Base-by-base conservation (phyloP, 2,113 vertebrate species). In the Mastomys natalensis region DNA sequence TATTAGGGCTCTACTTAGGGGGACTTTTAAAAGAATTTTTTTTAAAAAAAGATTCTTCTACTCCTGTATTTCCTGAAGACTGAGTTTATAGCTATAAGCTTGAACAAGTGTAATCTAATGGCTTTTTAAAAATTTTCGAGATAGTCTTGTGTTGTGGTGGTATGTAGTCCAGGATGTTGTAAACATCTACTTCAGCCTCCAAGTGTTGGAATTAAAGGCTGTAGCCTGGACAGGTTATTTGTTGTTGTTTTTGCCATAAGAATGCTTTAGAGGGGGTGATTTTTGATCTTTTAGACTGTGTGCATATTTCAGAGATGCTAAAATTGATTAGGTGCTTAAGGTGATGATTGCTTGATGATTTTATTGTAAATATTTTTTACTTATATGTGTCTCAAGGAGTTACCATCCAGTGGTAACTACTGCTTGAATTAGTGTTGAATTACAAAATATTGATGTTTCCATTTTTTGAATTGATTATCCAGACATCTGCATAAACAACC, bases 391-490 rank as follows among this genome's bases (percentile, higher is more conserved):
- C 45, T 51, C 34, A 84, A 40, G 68, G 16, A n/a, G 77, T 95
- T 78, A 29, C 4, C 7, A 53, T 74, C 22, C 9, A 66, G 17
- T 90, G n/a, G 87, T 64, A 40, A 93, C 29, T 31, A 37, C n/a
- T 76, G 45, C 11, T 43, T 48, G 53, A 92, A n/a, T 74, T 26
- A 64, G 45, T 37, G 51, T 62, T 90, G 19, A 40, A 31, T 21
- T 64, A 53, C 22, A 77, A 85, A 88, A 90, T 90, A 74, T 26
- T 90, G 21, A 58, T 37, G 55, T 87, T 76, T 91, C 34, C 77
- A 9, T 40, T 22, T 95, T 66, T 95, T 77, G 21, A 91, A 24
- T 93, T 93, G 78, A 60, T 91, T 88, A 87, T 48, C 43, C 40
- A 43, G 45, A 45, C 29, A 95, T 48, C 60, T 81, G 17, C 53